Conservation (phyloP, 2,113 vertebrate genomes). For the Pomatostomus ruficeps region DNA sequence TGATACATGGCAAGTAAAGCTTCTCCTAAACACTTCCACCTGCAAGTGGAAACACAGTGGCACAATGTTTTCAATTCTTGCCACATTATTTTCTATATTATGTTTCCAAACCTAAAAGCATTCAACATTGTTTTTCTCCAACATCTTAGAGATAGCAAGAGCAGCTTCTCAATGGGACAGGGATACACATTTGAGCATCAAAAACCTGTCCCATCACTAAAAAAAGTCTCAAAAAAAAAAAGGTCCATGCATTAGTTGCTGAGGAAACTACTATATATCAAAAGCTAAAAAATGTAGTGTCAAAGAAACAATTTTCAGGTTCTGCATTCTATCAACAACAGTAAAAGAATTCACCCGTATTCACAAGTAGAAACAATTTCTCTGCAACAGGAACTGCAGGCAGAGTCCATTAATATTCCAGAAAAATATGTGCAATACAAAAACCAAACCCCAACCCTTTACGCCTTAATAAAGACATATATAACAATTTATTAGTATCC, state of each 20-base stretch:
- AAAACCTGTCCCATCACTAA: background rate
- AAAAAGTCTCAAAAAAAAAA: background rate
- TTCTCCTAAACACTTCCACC: conserved; percentile 94
- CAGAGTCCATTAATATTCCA: background rate
- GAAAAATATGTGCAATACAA: background rate
- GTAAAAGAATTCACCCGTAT: background rate
- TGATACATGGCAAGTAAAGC: conserved; percentile 89
- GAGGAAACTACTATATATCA: background rate
- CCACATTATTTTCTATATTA: background rate
- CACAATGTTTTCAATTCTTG: background rate
- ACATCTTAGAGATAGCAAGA: background rate
- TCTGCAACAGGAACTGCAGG: background rate
- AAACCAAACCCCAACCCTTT: background rate
- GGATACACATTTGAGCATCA: background rate
- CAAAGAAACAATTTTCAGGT: background rate
- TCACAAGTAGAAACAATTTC: background rate
- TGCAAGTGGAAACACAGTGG: background rate
- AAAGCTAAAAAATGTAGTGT: background rate
- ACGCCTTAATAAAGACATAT: background rate
- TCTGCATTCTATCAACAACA: background rate
- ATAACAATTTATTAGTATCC: background rate
- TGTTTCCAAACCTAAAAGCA: background rate
- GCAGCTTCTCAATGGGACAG: background rate
- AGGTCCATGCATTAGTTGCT: background rate
- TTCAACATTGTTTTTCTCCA: background rate